phyloP scores from a whole-genome alignment of 2,888 invertebrate species.

The Selenia dentaria region DNA sequence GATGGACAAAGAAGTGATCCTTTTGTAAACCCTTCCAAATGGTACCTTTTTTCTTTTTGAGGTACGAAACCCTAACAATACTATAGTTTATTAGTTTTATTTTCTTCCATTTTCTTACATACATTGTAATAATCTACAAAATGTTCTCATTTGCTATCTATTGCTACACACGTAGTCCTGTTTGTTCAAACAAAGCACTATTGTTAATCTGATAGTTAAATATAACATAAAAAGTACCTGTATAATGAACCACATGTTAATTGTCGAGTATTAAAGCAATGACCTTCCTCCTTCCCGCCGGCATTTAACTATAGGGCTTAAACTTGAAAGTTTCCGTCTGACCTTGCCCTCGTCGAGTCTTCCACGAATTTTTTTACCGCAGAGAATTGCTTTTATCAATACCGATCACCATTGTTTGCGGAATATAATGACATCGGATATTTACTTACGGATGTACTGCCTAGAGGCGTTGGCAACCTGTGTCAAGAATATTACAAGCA shows the following conservation, averaged over 20 bases:
- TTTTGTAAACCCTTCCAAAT: too few species aligned
- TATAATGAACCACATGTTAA: slow-evolving; percentile 16
- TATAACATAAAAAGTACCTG: slow-evolving; percentile 1
- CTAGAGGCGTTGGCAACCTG: too few species aligned
- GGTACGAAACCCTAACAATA: too few species aligned
- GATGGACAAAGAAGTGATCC: too few species aligned
- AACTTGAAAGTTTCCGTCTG: slow-evolving; percentile 61
- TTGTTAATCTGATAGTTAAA: slow-evolving; percentile 1
- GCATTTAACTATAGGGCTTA: slow-evolving; percentile 41
- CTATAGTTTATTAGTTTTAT: too few species aligned
- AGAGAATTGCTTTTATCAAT: slow-evolving; percentile 37
- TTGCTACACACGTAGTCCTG: neutral
- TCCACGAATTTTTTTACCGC: slow-evolving; percentile 46
- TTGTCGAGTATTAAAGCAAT: slow-evolving; percentile 7
- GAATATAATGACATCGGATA: slow-evolving; percentile 33
- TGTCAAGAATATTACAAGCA: too few species aligned
- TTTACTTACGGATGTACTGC: slow-evolving; percentile 14
- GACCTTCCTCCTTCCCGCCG: slow-evolving; percentile 16
- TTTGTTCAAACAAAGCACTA: slow-evolving; percentile 4
- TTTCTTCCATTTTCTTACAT: too few species aligned
- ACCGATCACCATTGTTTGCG: slow-evolving; percentile 43
- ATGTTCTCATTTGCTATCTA: neutral
- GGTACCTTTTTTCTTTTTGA: too few species aligned
- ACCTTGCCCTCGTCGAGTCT: slow-evolving; percentile 65
- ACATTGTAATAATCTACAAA: too few species aligned